Evolutionary conservation across 2,888 invertebrate species (phyloP), one percentile per base, ranked within the genome.

Genomic region (Drosophila parthenogenetica): DNA sequence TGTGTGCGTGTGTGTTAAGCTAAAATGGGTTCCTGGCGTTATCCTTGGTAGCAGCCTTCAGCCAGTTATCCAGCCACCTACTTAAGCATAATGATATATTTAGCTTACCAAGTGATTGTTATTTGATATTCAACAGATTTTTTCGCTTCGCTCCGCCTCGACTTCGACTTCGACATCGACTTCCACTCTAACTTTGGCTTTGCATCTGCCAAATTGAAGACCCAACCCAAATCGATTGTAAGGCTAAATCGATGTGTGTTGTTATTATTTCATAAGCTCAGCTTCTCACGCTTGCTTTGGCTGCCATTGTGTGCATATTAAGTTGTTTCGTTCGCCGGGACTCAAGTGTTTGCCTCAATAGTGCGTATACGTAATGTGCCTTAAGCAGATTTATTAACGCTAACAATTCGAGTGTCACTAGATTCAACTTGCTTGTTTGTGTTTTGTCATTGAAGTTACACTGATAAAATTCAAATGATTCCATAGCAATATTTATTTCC

Each of bases 91-190:
- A 87, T 83, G 87, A 88, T 88, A 85, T 87, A 85, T 88, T 89
- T 81, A 88, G 74, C 84, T 81, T 85, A 77, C 78, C 75, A 88
- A 88, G 85, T 87, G 88, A 89, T 89, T 88, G 87, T 89, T 89
- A 89, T 89, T 89, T 88, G 89, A 89, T 89, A 89, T 89, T 88
- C 89, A 89, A 89, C 89, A 89, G 89, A 89, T 89, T 89, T 89
- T 78, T 69, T 49, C 50, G 65, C 66, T 46, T 29, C 48, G 59
- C 29, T 64, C 46, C 51, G 69, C 65, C 39, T 29, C 51, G 51
- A 42, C 53, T 67, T 77, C 69, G 54, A 39, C 48, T 59, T 42
- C 22, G 4, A 17, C 32, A 3, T 3, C 19, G 2, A 19, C 29
- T 8, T 29, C 29, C 29, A 29, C 40, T 48, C 14, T 11, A 22